Conservation (phyloP, 1,140 invertebrate species). For the Ostrea edulis region DNA sequence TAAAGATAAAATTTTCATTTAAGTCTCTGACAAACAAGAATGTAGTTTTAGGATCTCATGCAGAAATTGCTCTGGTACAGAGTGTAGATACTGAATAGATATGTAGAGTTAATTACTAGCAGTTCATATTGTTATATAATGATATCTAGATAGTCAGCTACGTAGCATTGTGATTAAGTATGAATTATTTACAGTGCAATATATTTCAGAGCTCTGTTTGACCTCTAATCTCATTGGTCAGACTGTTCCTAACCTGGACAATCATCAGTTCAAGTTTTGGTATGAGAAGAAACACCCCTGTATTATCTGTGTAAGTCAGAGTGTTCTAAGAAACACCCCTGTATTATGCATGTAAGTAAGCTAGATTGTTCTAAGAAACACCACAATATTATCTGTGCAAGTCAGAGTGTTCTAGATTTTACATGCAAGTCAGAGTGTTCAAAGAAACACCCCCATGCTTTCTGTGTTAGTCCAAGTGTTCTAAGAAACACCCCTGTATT, state of each 20-base stretch:
- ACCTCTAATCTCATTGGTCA: constrained; percentile 80
- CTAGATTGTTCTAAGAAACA: no score
- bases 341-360: neutral
- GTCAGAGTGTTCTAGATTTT: constrained; percentile 19
- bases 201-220: constrained; percentile 86
- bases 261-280: constrained; percentile 74
- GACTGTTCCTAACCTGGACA: constrained; percentile 65
- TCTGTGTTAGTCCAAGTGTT: neutral
- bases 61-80: no score
- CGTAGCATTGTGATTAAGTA: no score
- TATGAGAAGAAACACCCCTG: constrained; percentile 72
- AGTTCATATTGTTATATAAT: no score
- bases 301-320: constrained; percentile 66
- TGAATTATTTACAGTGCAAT: neutral
- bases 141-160: no score
- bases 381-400: constrained; percentile 52
- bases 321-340: neutral
- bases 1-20: no score
- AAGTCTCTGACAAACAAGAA: no score
- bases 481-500: neutral
- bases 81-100: no score
- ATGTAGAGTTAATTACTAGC: no score
- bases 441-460: neutral
- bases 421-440: no score
- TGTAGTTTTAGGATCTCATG: no score